phyloP scores from a whole-genome alignment of 2,797 vertebrate species.

The Enteromius radiatus region DNA sequence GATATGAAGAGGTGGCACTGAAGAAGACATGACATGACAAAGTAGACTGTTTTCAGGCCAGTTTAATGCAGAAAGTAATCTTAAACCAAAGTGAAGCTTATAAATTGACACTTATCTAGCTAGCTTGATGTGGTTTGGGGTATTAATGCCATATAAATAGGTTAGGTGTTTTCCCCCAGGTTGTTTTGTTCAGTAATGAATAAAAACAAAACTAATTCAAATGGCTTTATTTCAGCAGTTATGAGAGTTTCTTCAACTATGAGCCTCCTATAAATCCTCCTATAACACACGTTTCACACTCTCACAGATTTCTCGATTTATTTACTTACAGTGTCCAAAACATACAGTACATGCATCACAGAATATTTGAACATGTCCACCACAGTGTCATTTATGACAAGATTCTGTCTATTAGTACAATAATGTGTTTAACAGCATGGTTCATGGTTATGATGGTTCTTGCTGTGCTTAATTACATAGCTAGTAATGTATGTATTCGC shows the following conservation, averaged over 20 bases:
- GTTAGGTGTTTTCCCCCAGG: not conserved
- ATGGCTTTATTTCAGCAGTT: not conserved
- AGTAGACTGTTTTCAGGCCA: not conserved
- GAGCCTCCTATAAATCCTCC: too few species aligned
- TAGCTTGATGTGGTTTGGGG: not conserved
- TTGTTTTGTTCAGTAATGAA: not conserved
- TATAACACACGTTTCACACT: not conserved
- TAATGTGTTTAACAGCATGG: too few species aligned
- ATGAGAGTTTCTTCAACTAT: not conserved
- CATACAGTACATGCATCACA: not conserved
- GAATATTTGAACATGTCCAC: not conserved
- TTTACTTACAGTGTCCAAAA: not conserved
- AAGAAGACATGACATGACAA: not conserved
- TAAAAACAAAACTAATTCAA: not conserved
- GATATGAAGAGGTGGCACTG: slow-evolving; percentile 10
- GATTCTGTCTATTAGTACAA: not conserved
- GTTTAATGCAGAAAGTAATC: not conserved
- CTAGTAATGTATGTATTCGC: too few species aligned
- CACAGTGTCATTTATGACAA: not conserved
- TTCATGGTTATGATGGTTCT: too few species aligned
- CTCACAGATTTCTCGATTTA: not conserved
- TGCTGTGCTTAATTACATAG: too few species aligned
- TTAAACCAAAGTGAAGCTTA: not conserved
- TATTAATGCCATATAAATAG: not conserved
- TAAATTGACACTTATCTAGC: not conserved